Base-by-base conservation (phyloP, 2,113 vertebrate genomes). In the Chlorodrepanis virens region DNA sequence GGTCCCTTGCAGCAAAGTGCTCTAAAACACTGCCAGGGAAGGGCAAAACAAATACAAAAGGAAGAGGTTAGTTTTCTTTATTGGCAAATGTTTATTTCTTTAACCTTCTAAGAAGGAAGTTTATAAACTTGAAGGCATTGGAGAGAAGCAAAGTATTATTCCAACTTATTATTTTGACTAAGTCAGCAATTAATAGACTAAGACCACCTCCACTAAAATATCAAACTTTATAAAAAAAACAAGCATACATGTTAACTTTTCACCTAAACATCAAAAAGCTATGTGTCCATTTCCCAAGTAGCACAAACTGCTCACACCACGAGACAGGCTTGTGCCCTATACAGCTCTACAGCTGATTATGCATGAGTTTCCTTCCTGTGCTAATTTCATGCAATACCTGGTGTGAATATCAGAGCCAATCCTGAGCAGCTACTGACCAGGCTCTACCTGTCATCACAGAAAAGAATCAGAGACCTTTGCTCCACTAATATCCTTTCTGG, bases 1-100 rank as follows among this genome's bases (percentile, higher is more conserved):
- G 99, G 99, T 96, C 98, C 99, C 97, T 99, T 99, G 98, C 99
- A 99, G 98, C 99, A 99, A 97, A 99, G 98, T 47, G 98, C 99
- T 98, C 99, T 98, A 96, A 99, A 99, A 99, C 99, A 99, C 99
- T 99, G 97, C 27, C 94, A 53, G 63, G 57, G 85, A 5, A 92
- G 57, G 42, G 22, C 27, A 76, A 54, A 80, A 61, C 13, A 87
- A 64, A 71, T 75, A 6, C 1, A 79, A 90, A 65, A 60, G 7
- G 4, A 90, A 89, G 7, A 63, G 40, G 42, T 94, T 92, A 90
- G 2, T 50, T 50, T 78, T 69, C 31, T 70, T 47, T 40, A 29
- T 49, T 39, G 4, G 17, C 14, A 64, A 60, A 57, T 22, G 5
- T 60, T 54, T 75, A 49, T 50, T 61, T 16, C 31, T 24, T 54